Percentiles rank a stretch among this genome's conserved stretches.
Evolutionary conservation across 2,797 vertebrate species (phyloP).

Genomic region (Scomberomorus guttatus): DNA sequence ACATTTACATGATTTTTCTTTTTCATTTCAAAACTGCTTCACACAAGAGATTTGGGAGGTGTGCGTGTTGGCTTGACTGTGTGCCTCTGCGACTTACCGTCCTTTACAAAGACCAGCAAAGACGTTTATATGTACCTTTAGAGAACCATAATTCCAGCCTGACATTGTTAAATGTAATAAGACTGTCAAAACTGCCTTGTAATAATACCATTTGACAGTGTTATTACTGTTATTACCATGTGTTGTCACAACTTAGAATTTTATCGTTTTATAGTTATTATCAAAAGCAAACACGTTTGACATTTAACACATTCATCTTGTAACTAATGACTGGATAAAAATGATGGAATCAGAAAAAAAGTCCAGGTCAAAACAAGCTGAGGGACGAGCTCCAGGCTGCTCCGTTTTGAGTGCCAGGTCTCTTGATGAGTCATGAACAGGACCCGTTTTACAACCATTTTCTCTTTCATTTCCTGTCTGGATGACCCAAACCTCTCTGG

Average conservation of each 20-base stretch:
- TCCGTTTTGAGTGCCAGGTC: constrained; percentile 50
- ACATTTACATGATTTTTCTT: background rate
- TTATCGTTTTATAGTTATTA: constrained; percentile 17
- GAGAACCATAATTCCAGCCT: constrained; percentile 21
- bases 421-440: constrained; percentile 74
- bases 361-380: constrained; percentile 26
- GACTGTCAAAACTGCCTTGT: constrained; percentile 2
- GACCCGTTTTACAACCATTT: constrained; percentile 74
- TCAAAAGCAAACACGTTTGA: constrained; percentile 15
- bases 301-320: constrained; percentile 30
- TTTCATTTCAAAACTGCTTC: background rate
- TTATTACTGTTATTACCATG: constrained; percentile 5
- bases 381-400: constrained; percentile 42
- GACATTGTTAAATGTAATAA: constrained; percentile 18
- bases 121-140: constrained; percentile 2
- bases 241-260: background rate
- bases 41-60: background rate
- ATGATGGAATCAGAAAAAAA: background rate
- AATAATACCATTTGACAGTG: constrained; percentile 21
- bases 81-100: background rate
- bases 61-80: background rate
- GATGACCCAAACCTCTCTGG: constrained; percentile 68
- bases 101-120: background rate
- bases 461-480: constrained; percentile 79
- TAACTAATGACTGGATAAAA: constrained; percentile 20